These are phyloP conservation scores for Eristalis arbustorum DNA, from an alignment of 2,888 invertebrate species.

Conservation along the genomic window DNA sequence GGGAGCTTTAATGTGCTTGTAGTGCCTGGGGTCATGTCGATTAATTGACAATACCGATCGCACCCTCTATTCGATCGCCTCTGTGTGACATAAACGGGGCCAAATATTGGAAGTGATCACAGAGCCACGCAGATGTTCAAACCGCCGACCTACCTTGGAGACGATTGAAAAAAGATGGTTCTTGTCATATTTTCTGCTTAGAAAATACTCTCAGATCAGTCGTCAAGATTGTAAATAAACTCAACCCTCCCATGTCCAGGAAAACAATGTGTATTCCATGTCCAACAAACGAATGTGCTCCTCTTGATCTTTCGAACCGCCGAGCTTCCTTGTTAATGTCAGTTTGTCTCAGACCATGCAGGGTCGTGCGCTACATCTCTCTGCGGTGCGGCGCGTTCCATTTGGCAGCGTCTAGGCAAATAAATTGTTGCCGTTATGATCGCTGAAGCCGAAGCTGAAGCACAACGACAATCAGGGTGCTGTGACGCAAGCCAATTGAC, in stretches of 20 bases:
- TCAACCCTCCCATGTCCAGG: background rate
- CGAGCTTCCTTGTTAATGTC: background rate
- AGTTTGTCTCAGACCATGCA: background rate
- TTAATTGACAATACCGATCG: too few species aligned
- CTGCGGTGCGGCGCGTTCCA: background rate
- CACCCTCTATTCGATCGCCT: too few species aligned
- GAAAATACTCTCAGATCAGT: background rate
- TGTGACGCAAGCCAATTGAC: constrained; percentile 54
- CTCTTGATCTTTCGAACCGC: background rate
- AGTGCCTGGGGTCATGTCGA: too few species aligned
- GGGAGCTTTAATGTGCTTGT: too few species aligned
- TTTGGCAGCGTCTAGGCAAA: background rate
- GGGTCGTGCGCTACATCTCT: background rate
- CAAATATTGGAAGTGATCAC: background rate
- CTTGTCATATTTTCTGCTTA: background rate
- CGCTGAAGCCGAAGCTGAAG: background rate
- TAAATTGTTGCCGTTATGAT: background rate
- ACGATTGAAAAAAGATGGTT: background rate
- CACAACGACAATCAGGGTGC: constrained; percentile 6
- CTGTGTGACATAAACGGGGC: too few species aligned
- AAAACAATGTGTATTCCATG: background rate
- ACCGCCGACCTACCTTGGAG: background rate
- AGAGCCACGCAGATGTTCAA: background rate
- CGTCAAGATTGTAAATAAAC: background rate
- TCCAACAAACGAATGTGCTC: background rate